Percentiles rank a stretch among this genome's conserved stretches.
phyloP scores from a whole-genome alignment of 2,797 vertebrate species.

The Triplophysa bombifrons region DNA sequence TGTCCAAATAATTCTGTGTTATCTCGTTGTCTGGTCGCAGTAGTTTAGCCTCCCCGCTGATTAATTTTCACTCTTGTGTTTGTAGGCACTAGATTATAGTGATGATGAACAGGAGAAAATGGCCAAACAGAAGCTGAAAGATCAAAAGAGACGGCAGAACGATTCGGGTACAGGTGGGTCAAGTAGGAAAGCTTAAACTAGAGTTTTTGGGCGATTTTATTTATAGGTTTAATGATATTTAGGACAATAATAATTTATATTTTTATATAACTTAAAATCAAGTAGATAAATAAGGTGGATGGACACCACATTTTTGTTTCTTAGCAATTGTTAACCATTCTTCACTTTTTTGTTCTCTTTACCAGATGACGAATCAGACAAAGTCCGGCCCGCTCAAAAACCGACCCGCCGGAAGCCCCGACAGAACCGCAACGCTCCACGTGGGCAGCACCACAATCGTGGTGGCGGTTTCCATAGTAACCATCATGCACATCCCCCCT shows the following conservation, averaged over 20 bases:
- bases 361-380: slow-evolving; percentile 43
- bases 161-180: slow-evolving; percentile 56
- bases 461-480: slow-evolving; percentile 47
- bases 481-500: slow-evolving; percentile 40
- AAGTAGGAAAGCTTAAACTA: not conserved
- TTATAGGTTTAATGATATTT: not conserved
- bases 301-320: too few relatives aligned
- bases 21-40: not conserved
- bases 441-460: slow-evolving; percentile 44
- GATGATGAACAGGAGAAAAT: slow-evolving; percentile 89
- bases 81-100: slow-evolving; percentile 89
- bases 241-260: too few relatives aligned
- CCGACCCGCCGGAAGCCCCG: slow-evolving; percentile 39
- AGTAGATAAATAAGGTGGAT: too few relatives aligned
- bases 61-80: not conserved
- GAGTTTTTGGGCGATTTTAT: not conserved
- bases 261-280: too few relatives aligned
- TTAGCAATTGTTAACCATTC: too few relatives aligned
- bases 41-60: slow-evolving; percentile 4
- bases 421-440: slow-evolving; percentile 36
- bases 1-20: not conserved
- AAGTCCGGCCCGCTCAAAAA: slow-evolving; percentile 32
- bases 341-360: slow-evolving; percentile 1
- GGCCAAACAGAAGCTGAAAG: slow-evolving; percentile 80
- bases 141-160: slow-evolving; percentile 71